Base-by-base conservation (phyloP, 2,888 invertebrate species). In the Glyphotaelius pellucidus region DNA sequence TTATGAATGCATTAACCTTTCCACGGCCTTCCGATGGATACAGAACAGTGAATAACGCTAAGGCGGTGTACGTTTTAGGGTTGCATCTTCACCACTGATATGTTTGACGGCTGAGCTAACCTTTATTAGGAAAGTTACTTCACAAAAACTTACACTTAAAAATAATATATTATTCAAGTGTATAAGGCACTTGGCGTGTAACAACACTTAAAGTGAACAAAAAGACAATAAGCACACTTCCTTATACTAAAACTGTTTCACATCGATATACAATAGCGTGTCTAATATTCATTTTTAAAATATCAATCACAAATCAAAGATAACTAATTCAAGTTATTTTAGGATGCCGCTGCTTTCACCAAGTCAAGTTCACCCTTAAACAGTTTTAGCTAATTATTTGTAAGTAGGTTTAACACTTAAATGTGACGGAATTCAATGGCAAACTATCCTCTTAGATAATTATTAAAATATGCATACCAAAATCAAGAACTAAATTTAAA, bases 161-260 rank as follows among this genome's bases (percentile, higher is more conserved):
- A 38, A 85, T 85, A 86, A 86, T 86, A 86, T 86, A 42, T 86
- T 86, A 79, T 89, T 89, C 88, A 79, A 89, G 80, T 89, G 88
- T 79, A 87, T 87, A 89, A 89, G 88, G 88, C 88, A 89, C 88
- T 79, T 89, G 25, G 88, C 32, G 88, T 89, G 31, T 79, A 80
- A 89, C 88, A 89, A 89, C 88, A 89, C 79, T 79, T 32, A n/a
- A 89, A 89, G 88, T 79, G 88, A 79, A 89, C 79, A 32, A 79
- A 89, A 67, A 67, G 67, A 67, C 67, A 67, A 67, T 25, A 67
- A 67, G 67, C 67, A 67, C 67, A 67, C 67, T 67, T 9, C 67
- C 19, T 67, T 67, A 25, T 25, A 67, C 67, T 67, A 67, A 67
- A 67, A 67, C 67, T 67, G 67, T 67, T 67, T 67, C n/a, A 67